These are phyloP conservation scores for Macrophya annulata DNA, from an alignment of 2,888 invertebrate genomes.

Conservation along the genomic window DNA sequence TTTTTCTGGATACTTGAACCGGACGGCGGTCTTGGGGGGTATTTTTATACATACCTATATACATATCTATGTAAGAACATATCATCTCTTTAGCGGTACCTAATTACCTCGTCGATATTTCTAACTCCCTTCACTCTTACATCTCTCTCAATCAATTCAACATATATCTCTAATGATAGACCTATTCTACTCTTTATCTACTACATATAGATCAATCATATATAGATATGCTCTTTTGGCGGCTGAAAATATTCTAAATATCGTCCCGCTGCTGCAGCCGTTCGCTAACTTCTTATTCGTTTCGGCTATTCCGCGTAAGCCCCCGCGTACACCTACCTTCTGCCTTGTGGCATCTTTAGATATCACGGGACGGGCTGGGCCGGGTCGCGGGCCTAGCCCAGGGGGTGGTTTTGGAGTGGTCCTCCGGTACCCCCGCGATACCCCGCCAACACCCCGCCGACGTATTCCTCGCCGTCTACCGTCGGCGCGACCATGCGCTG, in stretches of 20 bases:
- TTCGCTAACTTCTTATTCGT: background rate
- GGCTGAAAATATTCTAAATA: background rate
- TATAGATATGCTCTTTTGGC: background rate
- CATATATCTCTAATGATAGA: background rate
- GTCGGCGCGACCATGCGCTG: constrained; percentile 65
- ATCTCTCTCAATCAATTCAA: constrained; percentile 7
- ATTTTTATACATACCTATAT: constrained; percentile 36
- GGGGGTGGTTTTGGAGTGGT: constrained; percentile 55
- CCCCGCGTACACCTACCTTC: constrained; percentile 17
- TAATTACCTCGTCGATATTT: constrained; percentile 6
- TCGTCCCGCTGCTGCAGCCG: background rate
- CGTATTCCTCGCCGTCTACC: constrained; percentile 55
- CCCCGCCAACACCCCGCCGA: constrained; percentile 57
- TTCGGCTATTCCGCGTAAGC: constrained; percentile 22
- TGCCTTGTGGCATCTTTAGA: constrained; percentile 53
- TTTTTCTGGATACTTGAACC: constrained; percentile 48
- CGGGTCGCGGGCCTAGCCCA: constrained; percentile 46
- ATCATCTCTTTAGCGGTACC: background rate
- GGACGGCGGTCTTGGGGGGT: constrained; percentile 30
- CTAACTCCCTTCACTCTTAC: background rate
- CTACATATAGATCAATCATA: background rate
- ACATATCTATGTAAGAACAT: background rate
- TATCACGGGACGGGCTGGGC: constrained; percentile 51
- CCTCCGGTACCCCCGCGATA: constrained; percentile 30
- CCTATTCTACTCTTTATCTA: background rate